These are phyloP conservation scores for Coleophora flavipennella DNA, from an alignment of 2,888 invertebrate genomes.

Conservation along the genomic window DNA sequence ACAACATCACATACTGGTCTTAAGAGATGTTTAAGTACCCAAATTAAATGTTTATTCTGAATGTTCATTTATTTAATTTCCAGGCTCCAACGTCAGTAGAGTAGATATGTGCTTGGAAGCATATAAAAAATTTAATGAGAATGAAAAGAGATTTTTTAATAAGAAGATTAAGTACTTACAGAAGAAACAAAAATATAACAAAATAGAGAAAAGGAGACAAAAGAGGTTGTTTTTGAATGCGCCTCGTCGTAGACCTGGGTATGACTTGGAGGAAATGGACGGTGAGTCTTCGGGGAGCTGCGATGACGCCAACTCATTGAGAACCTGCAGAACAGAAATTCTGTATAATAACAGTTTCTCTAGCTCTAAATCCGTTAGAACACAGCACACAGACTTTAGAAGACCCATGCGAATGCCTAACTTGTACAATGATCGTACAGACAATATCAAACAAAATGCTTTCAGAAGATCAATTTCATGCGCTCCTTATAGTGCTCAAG, in stretches of 20 bases:
- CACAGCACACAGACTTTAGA: slow-evolving; percentile 24
- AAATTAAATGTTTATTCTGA: too few species aligned
- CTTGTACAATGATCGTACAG: slow-evolving; percentile 29
- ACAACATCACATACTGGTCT: too few species aligned
- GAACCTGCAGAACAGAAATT: slow-evolving; percentile 29
- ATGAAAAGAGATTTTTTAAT: slow-evolving; percentile 34
- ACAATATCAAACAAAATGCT: slow-evolving; percentile 27
- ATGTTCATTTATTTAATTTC: too few species aligned
- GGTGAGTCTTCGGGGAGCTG: slow-evolving; percentile 51
- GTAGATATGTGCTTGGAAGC: slow-evolving; percentile 39
- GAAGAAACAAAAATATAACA: slow-evolving; percentile 27
- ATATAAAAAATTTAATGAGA: slow-evolving; percentile 33
- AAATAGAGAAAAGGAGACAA: slow-evolving; percentile 38
- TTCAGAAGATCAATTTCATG: slow-evolving; percentile 26
- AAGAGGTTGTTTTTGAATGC: too few species aligned
- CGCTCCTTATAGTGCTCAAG: slow-evolving; percentile 8
- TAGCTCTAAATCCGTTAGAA: slow-evolving; percentile 28
- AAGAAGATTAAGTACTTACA: too few species aligned
- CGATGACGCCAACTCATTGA: slow-evolving; percentile 40
- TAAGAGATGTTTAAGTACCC: too few species aligned
- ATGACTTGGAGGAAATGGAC: slow-evolving; percentile 47
- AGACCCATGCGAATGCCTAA: slow-evolving; percentile 24
- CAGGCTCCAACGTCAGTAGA: slow-evolving; percentile 47
- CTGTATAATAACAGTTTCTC: slow-evolving; percentile 27
- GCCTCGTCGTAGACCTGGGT: too few species aligned